Conservation (phyloP, 2,888 invertebrate species). For the Cistogaster globosa region DNA sequence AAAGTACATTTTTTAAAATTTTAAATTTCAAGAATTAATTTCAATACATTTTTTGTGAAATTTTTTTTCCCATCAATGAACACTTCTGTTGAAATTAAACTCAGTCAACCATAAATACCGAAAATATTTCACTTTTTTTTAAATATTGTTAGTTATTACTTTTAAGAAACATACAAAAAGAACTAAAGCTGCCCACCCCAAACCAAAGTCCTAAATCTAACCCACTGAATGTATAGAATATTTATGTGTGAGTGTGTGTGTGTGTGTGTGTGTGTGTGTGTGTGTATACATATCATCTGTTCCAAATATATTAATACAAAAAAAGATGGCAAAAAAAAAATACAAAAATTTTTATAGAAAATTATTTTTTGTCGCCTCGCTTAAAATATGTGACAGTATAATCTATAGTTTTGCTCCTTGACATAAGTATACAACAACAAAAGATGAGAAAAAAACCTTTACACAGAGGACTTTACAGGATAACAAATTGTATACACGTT, state of each 20-base stretch:
- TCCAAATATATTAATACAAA: constrained; percentile 39
- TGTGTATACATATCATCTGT: constrained; percentile 41
- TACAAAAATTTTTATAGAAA: constrained; percentile 30
- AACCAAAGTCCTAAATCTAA: too few species aligned
- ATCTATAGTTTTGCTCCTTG: constrained; percentile 67
- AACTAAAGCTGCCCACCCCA: background rate
- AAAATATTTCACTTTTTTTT: constrained; percentile 19
- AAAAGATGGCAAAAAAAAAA: too few species aligned
- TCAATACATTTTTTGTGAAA: background rate
- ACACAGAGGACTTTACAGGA: constrained; percentile 43
- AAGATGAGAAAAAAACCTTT: constrained; percentile 6
- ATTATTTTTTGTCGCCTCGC: constrained; percentile 9
- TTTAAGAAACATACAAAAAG: constrained; percentile 6
- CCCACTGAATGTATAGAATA: background rate
- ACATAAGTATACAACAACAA: constrained; percentile 44
- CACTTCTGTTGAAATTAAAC: constrained; percentile 62
- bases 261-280: too few species aligned
- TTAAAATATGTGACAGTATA: constrained; percentile 66
- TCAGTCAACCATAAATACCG: constrained; percentile 57
- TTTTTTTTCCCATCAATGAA: constrained; percentile 49
- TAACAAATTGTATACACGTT: constrained; percentile 25
- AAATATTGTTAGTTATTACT: constrained; percentile 47
- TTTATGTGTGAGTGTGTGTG: background rate
- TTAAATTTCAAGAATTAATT: background rate
- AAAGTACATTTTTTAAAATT: constrained; percentile 9